Conservation (phyloP, 1,140 invertebrate genomes). For the Pectinophora gossypiella region DNA sequence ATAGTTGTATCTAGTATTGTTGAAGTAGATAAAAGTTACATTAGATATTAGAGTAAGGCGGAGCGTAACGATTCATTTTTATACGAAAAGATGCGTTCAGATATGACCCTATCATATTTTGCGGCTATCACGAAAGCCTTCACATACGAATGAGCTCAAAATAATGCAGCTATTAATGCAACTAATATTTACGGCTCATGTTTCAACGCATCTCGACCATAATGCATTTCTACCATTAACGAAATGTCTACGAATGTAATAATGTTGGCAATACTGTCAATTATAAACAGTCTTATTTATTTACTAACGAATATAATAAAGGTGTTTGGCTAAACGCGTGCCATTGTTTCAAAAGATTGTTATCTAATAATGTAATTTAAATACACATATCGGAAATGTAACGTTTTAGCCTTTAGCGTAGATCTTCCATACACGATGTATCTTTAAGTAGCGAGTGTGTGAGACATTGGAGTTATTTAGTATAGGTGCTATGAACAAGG, state of each 20-base stretch:
- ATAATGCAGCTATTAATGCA: background rate
- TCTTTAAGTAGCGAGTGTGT: constrained; percentile 43
- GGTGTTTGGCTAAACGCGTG: constrained; percentile 55
- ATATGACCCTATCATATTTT: too few relatives aligned
- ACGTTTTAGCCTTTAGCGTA: constrained; percentile 70
- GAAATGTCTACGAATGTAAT: background rate
- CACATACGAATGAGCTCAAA: too few relatives aligned
- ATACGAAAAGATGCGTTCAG: background rate
- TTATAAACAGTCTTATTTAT: constrained; percentile 9
- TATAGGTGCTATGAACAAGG: constrained; percentile 1
- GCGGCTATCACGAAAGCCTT: too few relatives aligned
- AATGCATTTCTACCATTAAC: too few relatives aligned
- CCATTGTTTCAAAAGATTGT: constrained; percentile 58
- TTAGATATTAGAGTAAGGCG: constrained; percentile 37
- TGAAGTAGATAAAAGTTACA: constrained; percentile 54
- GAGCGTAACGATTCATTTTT: constrained; percentile 2
- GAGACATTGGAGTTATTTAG: constrained; percentile 18
- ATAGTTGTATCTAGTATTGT: constrained; percentile 39
- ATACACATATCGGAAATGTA: constrained; percentile 68
- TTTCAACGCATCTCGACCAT: too few relatives aligned
- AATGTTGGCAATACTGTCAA: constrained; percentile 10
- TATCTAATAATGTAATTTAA: constrained; percentile 53
- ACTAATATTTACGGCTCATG: background rate
- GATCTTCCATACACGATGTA: constrained; percentile 65
- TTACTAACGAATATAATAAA: constrained; percentile 18